Base-by-base conservation (phyloP, 2,113 vertebrate species). In the Plecturocebus donacophilus region DNA sequence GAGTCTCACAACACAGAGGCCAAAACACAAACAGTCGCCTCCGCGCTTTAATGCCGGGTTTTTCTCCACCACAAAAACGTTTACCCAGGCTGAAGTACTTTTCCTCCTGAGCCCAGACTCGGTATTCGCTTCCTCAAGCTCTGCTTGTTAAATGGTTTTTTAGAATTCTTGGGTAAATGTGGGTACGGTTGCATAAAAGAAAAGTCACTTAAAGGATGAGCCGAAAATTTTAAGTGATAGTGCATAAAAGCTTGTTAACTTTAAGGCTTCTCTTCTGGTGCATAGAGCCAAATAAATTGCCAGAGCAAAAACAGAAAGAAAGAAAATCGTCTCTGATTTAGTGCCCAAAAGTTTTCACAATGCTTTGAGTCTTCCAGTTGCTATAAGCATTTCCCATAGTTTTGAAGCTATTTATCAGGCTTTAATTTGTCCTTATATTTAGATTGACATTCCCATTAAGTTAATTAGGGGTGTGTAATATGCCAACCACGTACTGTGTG, bases 241-340 rank as follows among this genome's bases (percentile, higher is more conserved):
- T 87, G 45, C 64, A 94, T 71, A 91, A 97, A 97, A 97, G 89
- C 54, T 71, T 95, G 91, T 80, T 96, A 97, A 76, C 68, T 96
- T 82, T 70, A 91, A 64, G 47, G 2, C 0, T 79, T 88, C 5
- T 54, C 40, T 87, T 58, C 90, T 73, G 38, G 32, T 40, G 49
- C 23, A 66, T 38, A 54, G 11, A 68, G 27, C 61, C 42, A 88
- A 40, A 91, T 80, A 32, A 32, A 66, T 58, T 95, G 49, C 47
- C 11, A 80, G 75, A 25, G 7, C 35, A 8, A 70, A 21, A 27
- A 42, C 20, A 6, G 1, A 40, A 30, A 10, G n/a, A 71, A 71
- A 71, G 27, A 70, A 58, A 80, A 23, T 9, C 14, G 32, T 85
- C 56, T 96, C 58, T 89, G 52, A 64, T 83, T 93, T 94, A 61